These are phyloP conservation scores for Taurulus bubalis DNA, from an alignment of 2,113 vertebrate species.

Conservation along the genomic window DNA sequence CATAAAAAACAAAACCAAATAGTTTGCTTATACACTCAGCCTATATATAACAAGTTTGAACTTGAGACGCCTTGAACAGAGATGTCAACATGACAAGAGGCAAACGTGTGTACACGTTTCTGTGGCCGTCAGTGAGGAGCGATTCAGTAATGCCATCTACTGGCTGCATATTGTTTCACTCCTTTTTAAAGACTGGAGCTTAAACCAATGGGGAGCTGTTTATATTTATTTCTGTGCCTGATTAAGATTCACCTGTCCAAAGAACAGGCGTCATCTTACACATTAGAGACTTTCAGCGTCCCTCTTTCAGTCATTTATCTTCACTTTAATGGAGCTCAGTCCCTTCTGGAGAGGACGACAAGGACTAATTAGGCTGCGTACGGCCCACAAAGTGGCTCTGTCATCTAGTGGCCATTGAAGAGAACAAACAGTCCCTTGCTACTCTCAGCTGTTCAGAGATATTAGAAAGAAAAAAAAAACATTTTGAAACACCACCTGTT, in stretches of 20 bases:
- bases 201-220: slow-evolving; percentile 1
- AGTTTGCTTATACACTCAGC: not conserved
- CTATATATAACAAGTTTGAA: not conserved
- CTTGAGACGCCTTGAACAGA: slow-evolving; percentile 13
- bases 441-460: slow-evolving; percentile 82
- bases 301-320: slow-evolving; percentile 74
- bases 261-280: slow-evolving; percentile 39
- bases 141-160: slow-evolving; percentile 81
- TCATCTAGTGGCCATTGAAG: slow-evolving; percentile 82
- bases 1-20: not conserved
- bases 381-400: slow-evolving; percentile 83
- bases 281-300: slow-evolving; percentile 54
- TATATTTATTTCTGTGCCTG: not conserved
- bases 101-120: slow-evolving; percentile 3
- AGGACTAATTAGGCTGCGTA: slow-evolving; percentile 82
- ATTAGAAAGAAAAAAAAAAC: slow-evolving; percentile 73
- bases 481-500: slow-evolving; percentile 78
- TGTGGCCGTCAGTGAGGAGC: slow-evolving; percentile 15
- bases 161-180: slow-evolving; percentile 60
- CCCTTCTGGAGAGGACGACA: slow-evolving; percentile 68
- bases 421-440: slow-evolving; percentile 72
- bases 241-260: slow-evolving; percentile 61
- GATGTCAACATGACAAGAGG: slow-evolving; percentile 27
- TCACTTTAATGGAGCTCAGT: slow-evolving; percentile 62
- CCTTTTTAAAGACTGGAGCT: not conserved